Evolutionary conservation across 2,113 vertebrate species (phyloP), one percentile per base, ranked within the genome.

Genomic region (Anthoscopus minutus): DNA sequence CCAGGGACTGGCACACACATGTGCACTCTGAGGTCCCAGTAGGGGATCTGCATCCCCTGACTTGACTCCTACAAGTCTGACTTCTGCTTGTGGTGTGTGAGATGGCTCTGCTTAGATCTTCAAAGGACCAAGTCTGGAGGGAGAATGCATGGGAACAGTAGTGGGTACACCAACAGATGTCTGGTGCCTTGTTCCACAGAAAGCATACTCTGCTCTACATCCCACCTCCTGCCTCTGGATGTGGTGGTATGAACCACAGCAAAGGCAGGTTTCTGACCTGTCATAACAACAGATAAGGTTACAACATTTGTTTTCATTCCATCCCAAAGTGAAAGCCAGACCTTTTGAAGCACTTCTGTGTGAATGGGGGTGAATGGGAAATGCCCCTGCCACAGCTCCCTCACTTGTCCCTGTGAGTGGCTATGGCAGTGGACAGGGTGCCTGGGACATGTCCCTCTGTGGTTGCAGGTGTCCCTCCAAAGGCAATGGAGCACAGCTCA

Each of bases 291-390:
- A 0, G 14, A 76, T 93, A 88, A 76, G 37, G 37, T 93, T 94
- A 83, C 85, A 94, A 42, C 30, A 44, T 73, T 92, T 92, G 80
- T 62, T 93, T 88, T 93, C 60, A 35, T 42, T 95, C 81, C n/a
- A 33, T 56, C 37, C 47, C 2, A 2, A 72, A 85, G 81, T 40
- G 54, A 77, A 88, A 90, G 47, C 7, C 69, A 77, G 38, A 37
- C 14, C 24, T 80, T 31, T 54, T 15, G 23, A 70, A 73, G 38
- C 2, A 4, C 51, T 93, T 86, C 38, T 8, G 3, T 0, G 0
- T 56, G 30, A 56, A 69, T 2, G 3, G 28, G 17, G 31, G 33
- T 31, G 10, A 5, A 25, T 38, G 20, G 33, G 57, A 45, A 85
- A 44, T 45, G 37, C 2, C 24, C 18, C 47, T 12, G 15, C 23